Base-by-base conservation (phyloP, 92 coral and sea anemone species). In the Parazoanthus swiftii region DNA sequence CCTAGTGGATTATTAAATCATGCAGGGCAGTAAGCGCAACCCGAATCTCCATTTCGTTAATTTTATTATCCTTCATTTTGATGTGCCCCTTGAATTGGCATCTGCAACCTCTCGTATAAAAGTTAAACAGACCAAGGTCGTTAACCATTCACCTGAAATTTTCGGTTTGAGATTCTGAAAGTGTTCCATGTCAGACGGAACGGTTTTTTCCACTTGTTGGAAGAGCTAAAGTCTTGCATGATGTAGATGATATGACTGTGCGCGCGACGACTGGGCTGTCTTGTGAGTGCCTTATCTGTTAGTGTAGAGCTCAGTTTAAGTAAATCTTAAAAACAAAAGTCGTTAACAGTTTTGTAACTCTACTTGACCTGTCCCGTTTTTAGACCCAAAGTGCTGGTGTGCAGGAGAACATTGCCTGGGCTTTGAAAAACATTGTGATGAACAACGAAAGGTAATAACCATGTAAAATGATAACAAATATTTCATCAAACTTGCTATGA, bases 341-440 rank as follows among this genome's bases (percentile, higher is more conserved):
- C 13, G 2, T 54, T 13, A 15, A 54, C 8, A 54, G 59, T 13
- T 1, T 54, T 54, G 59, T 15, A 54, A 54, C 59, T 3, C 20
- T 54, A 18, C 59, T 54, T 10, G 51, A 48, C 59, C 14, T 14
- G 59, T 54, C 26, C 70, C 25, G 70, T 56, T 85, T 85, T 56
- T 77, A 96, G 99, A 88, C 88, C 54, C 81, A 88, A 56, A 89
- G 84, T 86, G 76, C 80, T n/a, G 86, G 92, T 74, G 90, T 92
- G 13, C 96, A 93, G 74, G 96, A 92, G 89, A 94, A 92, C 88
- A 83, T 92, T 0, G 95, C 99, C 7, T 96, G 99, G 99, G 94
- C 97, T 5, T 37, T 96, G 85, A 93, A 95, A 89, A 95, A 93
- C 68, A 84, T 96, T 23, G 93, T 94, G 78, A 89, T 91, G 21